phyloP scores from a whole-genome alignment of 1,140 invertebrate genomes.

The Zaprionus lachaisei region DNA sequence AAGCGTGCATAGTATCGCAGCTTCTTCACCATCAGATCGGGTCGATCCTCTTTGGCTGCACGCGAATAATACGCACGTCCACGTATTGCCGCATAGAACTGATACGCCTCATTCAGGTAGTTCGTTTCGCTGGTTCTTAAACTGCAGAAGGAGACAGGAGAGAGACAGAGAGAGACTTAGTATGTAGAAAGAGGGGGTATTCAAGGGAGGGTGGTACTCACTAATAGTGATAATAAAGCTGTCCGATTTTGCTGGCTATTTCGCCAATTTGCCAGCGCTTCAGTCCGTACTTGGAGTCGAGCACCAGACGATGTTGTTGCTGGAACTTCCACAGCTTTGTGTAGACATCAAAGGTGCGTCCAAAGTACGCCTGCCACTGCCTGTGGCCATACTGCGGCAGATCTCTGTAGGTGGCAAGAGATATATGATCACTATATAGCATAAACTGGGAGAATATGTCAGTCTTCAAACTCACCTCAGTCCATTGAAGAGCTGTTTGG shows the following conservation, averaged over 20 bases:
- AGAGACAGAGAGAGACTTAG: background rate
- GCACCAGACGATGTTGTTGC: conserved; percentile 96
- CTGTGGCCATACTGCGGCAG: conserved; percentile 98
- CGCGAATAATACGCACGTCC: conserved; percentile 97
- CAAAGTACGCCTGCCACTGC: conserved; percentile 99
- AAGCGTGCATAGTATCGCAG: conserved; percentile 98
- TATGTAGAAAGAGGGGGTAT: background rate
- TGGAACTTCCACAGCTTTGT: conserved; percentile 99
- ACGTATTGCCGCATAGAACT: conserved; percentile 98
- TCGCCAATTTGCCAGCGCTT: conserved; percentile 99
- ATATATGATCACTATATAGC: background rate
- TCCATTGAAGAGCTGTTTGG: conserved; percentile 98
- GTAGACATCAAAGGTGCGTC: conserved; percentile 98
- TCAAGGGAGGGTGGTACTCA: conserved; percentile 86
- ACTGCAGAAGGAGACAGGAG: conserved; percentile 84
- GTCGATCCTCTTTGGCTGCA: conserved; percentile 96
- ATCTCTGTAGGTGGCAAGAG: conserved; percentile 87
- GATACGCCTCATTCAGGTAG: conserved; percentile 97
- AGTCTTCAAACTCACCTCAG: conserved; percentile 87
- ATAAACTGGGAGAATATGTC: background rate
- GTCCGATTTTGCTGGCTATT: conserved; percentile 99
- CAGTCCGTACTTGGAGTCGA: conserved; percentile 97
- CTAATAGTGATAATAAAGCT: conserved; percentile 99
- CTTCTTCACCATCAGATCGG: conserved; percentile 99
- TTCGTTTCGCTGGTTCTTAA: conserved; percentile 97